Percentiles rank a stretch among this genome's conserved stretches.
These are phyloP conservation scores for Volucella inanis DNA, from an alignment of 2,888 invertebrate species.

Conservation along the genomic window DNA sequence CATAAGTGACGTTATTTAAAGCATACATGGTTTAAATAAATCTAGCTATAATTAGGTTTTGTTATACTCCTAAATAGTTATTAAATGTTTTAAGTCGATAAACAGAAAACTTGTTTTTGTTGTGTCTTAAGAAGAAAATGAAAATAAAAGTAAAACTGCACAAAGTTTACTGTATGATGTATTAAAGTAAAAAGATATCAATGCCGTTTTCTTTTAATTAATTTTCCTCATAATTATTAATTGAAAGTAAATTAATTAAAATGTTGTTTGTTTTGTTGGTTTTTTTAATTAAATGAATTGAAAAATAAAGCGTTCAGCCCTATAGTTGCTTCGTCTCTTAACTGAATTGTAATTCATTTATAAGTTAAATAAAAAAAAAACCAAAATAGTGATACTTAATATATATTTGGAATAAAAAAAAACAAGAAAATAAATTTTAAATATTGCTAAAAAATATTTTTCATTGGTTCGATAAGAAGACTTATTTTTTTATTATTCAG, in stretches of 20 bases:
- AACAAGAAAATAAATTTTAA: slow-evolving; percentile 66
- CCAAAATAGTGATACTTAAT: slow-evolving; percentile 65
- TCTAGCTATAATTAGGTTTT: slow-evolving; percentile 38
- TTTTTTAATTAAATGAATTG: slow-evolving; percentile 42
- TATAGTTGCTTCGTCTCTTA: slow-evolving; percentile 65
- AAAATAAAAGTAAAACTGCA: slow-evolving; percentile 47
- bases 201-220: slow-evolving; percentile 40
- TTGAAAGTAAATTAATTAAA: slow-evolving; percentile 35
- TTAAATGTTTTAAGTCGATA: slow-evolving; percentile 39
- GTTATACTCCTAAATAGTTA: slow-evolving; percentile 36
- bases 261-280: slow-evolving; percentile 28
- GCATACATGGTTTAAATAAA: slow-evolving; percentile 3
- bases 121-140: slow-evolving; percentile 30
- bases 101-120: slow-evolving; percentile 3
- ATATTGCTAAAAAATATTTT: slow-evolving; percentile 37
- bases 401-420: slow-evolving; percentile 70
- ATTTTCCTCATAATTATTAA: slow-evolving; percentile 10
- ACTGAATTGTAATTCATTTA: slow-evolving; percentile 69
- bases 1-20: neutral
- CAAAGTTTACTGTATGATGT: slow-evolving; percentile 44
- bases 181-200: slow-evolving; percentile 9
- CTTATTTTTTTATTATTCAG: too few relatives aligned
- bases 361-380: slow-evolving; percentile 52
- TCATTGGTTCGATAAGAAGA: neutral
- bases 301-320: slow-evolving; percentile 44